Conservation (phyloP, 2,888 invertebrate species). For the Desoria tigrina region DNA sequence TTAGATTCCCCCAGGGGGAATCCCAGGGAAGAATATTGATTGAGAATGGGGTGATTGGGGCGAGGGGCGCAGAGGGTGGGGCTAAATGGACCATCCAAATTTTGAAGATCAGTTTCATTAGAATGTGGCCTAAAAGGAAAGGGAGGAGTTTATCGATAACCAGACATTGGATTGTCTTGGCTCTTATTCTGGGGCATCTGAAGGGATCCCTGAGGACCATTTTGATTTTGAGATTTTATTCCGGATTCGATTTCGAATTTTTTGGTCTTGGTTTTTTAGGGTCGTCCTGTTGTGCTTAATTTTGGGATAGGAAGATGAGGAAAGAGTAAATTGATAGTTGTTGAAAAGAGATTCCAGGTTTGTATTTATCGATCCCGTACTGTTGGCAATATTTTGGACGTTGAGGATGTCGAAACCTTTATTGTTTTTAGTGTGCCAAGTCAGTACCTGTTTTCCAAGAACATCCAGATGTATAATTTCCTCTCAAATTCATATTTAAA, state of each 20-base stretch:
- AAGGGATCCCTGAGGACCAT: no score
- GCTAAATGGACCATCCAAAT: background rate
- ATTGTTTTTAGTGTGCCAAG: conserved; percentile 1
- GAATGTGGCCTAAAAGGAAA: background rate
- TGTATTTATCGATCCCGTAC: no score
- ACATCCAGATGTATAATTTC: background rate
- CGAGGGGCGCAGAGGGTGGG: background rate
- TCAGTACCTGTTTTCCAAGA: background rate
- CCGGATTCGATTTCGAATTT: no score
- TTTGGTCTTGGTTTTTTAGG: no score
- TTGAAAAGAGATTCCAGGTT: no score
- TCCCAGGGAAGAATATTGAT: background rate
- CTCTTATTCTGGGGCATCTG: conserved; percentile 3
- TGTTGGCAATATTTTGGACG: no score
- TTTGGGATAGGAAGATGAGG: no score
- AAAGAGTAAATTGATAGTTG: no score
- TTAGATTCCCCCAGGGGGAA: background rate
- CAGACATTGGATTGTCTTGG: background rate
- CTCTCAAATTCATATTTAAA: background rate
- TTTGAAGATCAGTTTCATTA: background rate
- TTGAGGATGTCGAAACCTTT: no score
- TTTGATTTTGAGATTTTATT: no score
- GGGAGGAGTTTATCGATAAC: background rate
- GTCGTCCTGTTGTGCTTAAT: no score
- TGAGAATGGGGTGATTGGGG: background rate